Evolutionary conservation across 2,888 invertebrate genomes (phyloP), one percentile per base, ranked within the genome.

Genomic region (Argyra leucocephala): DNA sequence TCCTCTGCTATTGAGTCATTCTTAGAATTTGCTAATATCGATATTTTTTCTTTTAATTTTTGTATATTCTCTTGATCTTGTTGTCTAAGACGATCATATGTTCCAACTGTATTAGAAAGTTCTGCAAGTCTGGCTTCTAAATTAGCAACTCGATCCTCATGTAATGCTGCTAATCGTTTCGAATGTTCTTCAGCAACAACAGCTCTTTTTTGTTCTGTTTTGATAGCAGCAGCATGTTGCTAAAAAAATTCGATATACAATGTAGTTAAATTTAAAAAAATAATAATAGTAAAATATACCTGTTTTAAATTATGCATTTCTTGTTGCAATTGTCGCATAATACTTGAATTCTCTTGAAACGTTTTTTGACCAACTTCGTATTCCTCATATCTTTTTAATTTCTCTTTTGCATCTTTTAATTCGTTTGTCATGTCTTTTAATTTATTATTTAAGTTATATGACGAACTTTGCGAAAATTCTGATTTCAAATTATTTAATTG

Each of bases 71-170:
- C 83, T 75, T 88, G 88, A 78, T 93, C 92, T 67, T 85, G 83
- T 64, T 88, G 84, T 3, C 89, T 79, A 10, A 87, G 76, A 65
- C 88, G 80, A 74, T 93, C 91, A 72, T 91, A 91, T 67, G 84
- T 85, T 0, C 91, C 92, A 3, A 93, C 86, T 0, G 88, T 88
- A 65, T 86, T 85, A 0, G 91, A 91, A 31, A 93, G 78, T 73
- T 93, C 92, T 0, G 91, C 89, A 22, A 93, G 77, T 69, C 86
- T 84, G 4, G 85, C 83, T 77, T 93, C 93, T 63, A 93, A 81
- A 63, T 86, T 82, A 0, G 88, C 87, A 0, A 92, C 91, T 67
- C 91, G 81, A 65, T 88, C 86, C 75, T 93, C 93, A 70, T 90
- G 89, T 2, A 86, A 81, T 0, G 85, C 84, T 66, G 88, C 87